Base-by-base conservation (phyloP, 1,140 invertebrate species). In the Akabosia matsudoensis region DNA sequence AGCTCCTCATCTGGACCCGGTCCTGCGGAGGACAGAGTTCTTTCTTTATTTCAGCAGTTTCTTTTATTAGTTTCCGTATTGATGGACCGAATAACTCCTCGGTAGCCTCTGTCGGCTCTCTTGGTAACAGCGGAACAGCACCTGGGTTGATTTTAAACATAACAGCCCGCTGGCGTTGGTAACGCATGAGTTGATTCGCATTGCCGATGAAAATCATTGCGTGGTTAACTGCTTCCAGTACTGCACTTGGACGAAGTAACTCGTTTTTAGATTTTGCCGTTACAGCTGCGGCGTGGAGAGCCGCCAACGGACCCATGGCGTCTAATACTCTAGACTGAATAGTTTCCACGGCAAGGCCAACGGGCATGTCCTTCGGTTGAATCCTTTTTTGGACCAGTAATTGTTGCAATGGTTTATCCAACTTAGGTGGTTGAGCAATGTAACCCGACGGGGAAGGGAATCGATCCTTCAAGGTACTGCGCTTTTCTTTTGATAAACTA, bases 181-280 rank as follows among this genome's bases (percentile, higher is more conserved):
- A 51, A 10, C 7, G 13, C 3, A 33, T 13, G 10, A 33, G 54
- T 61, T 52, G 54, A 54, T 75, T 75, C 3, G 16, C 52, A 33
- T 75, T 75, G 10, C 74, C 74, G n/a, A 75, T 4, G 13, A 75
- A 67, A 3, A 54, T 14, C 7, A 75, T 30, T 14, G 54, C 31
- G 45, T 22, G 18, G 26, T 51, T 67, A 26, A 67, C 74, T 4
- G 56, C 13, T 33, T 75, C 56, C n/a, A 75, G 24, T 3, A 24
- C 33, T 10, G 37, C 37, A 7, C 18, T 45, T 45, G 37, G 37
- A 45, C 18, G 7, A 7, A 45, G 7, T 7, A 45, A 18, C 37
- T 10, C 37, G 7, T 18, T 18, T 7, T 45, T 45, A 7, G 7
- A 10, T 18, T 10, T 45, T 45, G 37, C 7, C 37, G 7, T 18